Conservation (phyloP, 1,140 invertebrate species). For the Euborellia annulipes region DNA sequence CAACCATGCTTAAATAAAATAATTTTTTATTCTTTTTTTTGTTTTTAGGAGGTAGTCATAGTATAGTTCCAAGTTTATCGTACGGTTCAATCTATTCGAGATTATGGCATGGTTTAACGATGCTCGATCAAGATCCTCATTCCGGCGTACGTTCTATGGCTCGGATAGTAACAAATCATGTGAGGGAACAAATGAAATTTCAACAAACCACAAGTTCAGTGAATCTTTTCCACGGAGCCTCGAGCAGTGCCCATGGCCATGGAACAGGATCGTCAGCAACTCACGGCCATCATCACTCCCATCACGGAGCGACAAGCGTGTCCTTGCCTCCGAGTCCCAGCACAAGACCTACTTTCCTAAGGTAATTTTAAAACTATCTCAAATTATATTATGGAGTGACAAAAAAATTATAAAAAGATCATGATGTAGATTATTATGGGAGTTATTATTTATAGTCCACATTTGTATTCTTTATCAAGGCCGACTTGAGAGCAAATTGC, state of each 20-base stretch:
- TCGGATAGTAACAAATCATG: slow-evolving; percentile 55
- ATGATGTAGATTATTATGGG: too few species aligned
- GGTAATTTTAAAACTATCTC: too few species aligned
- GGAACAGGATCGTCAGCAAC: not conserved
- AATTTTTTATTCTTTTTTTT: slow-evolving; percentile 8
- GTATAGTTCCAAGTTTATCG: slow-evolving; percentile 31
- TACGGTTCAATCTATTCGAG: slow-evolving; percentile 65
- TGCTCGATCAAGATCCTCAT: slow-evolving; percentile 67
- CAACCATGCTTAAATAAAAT: slow-evolving; percentile 15
- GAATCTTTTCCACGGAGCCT: not conserved
- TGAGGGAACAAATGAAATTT: slow-evolving; percentile 50
- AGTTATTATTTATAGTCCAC: too few species aligned
- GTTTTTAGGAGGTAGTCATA: slow-evolving; percentile 20
- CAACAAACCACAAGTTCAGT: not conserved
- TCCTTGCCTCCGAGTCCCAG: too few species aligned
- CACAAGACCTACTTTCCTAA: too few species aligned
- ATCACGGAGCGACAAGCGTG: too few species aligned
- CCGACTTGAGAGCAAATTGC: too few species aligned
- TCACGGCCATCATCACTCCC: too few species aligned
- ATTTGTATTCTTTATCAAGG: too few species aligned
- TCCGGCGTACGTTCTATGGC: slow-evolving; percentile 61
- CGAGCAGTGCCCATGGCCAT: slow-evolving; percentile 17
- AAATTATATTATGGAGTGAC: too few species aligned
- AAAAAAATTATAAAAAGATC: too few species aligned
- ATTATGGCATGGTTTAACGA: slow-evolving; percentile 64